These are phyloP conservation scores for Sciurus carolinensis DNA, from an alignment of 2,797 vertebrate species.

Conservation along the genomic window DNA sequence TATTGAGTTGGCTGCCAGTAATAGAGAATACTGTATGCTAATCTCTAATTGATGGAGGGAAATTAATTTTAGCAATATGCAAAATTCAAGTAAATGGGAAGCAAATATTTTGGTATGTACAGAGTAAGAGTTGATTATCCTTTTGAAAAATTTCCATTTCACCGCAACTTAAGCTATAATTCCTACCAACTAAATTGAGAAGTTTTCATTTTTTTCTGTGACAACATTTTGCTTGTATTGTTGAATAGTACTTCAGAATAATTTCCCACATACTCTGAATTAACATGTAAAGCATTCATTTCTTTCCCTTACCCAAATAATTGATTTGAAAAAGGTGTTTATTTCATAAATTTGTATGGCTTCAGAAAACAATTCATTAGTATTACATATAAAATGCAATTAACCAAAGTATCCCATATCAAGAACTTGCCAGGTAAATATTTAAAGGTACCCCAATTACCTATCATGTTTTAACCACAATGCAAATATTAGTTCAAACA, in stretches of 20 bases:
- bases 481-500: conserved; percentile 58
- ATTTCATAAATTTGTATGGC: conserved; percentile 36
- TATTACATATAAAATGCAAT: conserved; percentile 1
- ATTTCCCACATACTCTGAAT: not conserved
- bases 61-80: conserved; percentile 13
- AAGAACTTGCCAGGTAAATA: conserved; percentile 59
- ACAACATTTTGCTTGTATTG: not conserved
- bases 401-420: conserved; percentile 27
- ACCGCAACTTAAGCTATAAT: not conserved
- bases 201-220: not conserved
- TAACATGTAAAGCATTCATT: conserved; percentile 12
- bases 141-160: conserved; percentile 22
- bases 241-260: not conserved
- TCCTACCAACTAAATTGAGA: not conserved
- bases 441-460: conserved; percentile 48
- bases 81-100: conserved; percentile 9
- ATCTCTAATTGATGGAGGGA: not conserved
- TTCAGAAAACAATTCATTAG: conserved; percentile 46
- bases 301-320: conserved; percentile 2
- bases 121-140: not conserved
- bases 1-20: not conserved
- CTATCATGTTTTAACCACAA: conserved; percentile 47
- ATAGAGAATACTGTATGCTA: not conserved
- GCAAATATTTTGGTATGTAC: not conserved
- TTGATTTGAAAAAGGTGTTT: conserved; percentile 52